These are phyloP conservation scores for Idaea biselata DNA, from an alignment of 2,888 invertebrate genomes.

Conservation along the genomic window DNA sequence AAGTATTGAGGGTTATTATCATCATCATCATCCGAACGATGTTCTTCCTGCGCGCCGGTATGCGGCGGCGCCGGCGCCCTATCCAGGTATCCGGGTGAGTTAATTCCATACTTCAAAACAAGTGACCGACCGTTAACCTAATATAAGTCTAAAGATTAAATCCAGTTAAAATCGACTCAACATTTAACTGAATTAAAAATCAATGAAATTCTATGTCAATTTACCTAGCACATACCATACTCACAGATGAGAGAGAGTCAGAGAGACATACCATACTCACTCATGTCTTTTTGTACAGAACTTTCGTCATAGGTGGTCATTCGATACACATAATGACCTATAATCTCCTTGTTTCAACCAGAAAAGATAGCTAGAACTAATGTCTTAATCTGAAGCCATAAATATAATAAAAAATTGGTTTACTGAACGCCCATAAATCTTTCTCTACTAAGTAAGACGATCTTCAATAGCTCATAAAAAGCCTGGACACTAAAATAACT, in stretches of 20 bases:
- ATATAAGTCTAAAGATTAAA: too few relatives aligned
- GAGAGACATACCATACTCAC: too few relatives aligned
- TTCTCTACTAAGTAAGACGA: not conserved
- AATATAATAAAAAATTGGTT: conserved; percentile 49
- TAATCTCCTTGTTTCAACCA: conserved; percentile 72
- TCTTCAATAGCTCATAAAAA: not conserved
- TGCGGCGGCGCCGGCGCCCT: too few relatives aligned
- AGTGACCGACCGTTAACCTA: too few relatives aligned
- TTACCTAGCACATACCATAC: not conserved
- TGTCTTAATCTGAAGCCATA: conserved; percentile 68
- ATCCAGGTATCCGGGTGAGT: too few relatives aligned
- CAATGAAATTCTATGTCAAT: not conserved
- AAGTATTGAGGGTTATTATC: too few relatives aligned
- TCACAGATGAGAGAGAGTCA: not conserved
- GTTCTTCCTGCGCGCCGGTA: too few relatives aligned
- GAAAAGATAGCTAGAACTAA: conserved; percentile 54
- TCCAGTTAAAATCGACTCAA: not conserved
- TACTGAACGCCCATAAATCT: conserved; percentile 37
- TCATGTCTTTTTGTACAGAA: not conserved
- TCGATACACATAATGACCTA: conserved; percentile 65
- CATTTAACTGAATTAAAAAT: not conserved
- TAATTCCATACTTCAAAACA: too few relatives aligned
- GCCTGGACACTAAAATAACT: not conserved
- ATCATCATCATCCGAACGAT: too few relatives aligned
- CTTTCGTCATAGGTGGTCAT: conserved; percentile 59